phyloP scores from a whole-genome alignment of 2,888 invertebrate species.

The Epinotia demarniana region DNA sequence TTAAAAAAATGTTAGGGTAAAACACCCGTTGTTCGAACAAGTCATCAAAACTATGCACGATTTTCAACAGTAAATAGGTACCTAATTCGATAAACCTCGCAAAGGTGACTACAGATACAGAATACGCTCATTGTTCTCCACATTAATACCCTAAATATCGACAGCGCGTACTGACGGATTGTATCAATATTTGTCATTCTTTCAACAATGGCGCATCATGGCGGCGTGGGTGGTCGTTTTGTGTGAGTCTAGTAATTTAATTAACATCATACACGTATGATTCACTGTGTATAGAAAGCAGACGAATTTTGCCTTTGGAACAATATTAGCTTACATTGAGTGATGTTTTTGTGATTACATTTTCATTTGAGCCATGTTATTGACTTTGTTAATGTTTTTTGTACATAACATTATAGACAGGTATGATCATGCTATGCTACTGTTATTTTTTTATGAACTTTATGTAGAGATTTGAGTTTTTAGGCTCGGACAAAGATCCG shows the following conservation, averaged over 20 bases:
- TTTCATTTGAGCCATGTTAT: conserved; percentile 22
- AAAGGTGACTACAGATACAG: neutral
- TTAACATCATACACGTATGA: conserved; percentile 66
- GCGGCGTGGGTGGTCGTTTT: conserved; percentile 69
- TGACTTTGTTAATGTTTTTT: conserved; percentile 8
- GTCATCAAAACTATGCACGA: neutral
- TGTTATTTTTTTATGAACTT: no score
- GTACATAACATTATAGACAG: conserved; percentile 1
- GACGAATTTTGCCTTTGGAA: conserved; percentile 39
- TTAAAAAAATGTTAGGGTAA: conserved; percentile 1
- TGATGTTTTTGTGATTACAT: conserved; percentile 33
- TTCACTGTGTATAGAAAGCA: conserved; percentile 61
- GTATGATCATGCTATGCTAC: no score
- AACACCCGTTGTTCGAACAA: neutral
- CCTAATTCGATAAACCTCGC: no score
- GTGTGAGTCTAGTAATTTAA: conserved; percentile 73
- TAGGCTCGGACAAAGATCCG: no score
- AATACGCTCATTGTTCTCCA: conserved; percentile 30
- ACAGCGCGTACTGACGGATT: conserved; percentile 62
- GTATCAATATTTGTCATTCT: conserved; percentile 78
- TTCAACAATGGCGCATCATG: conserved; percentile 70
- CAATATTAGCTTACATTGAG: conserved; percentile 41
- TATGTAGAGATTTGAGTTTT: no score
- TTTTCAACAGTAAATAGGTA: neutral
- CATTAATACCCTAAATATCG: conserved; percentile 48